Percentiles rank a stretch among this genome's conserved stretches.
phyloP scores from a whole-genome alignment of 2,888 invertebrate species.

The Lepidocyrtoides sp. region DNA sequence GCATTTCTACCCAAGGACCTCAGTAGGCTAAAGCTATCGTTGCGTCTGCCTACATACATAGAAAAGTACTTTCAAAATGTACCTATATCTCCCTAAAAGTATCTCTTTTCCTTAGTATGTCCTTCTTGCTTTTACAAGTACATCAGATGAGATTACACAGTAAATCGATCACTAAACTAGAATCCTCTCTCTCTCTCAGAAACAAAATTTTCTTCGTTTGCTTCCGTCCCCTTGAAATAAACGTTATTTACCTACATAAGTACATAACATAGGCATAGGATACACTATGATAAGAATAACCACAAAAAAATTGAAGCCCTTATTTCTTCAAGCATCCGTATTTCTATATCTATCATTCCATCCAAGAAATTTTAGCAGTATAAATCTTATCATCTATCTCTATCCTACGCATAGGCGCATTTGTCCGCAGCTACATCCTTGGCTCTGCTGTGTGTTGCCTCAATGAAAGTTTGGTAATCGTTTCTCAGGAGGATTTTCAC shows the following conservation, averaged over 20 bases:
- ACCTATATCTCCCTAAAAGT: conserved; percentile 1
- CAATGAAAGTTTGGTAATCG: conserved; percentile 67
- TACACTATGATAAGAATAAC: background rate
- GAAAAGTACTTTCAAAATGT: no score
- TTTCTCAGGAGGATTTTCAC: conserved; percentile 71
- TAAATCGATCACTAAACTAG: conserved; percentile 67
- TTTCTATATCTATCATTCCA: no score
- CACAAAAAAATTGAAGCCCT: background rate
- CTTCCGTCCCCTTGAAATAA: conserved; percentile 3
- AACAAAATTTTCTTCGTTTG: conserved; percentile 58
- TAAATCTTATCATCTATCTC: no score
- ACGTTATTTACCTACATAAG: no score
- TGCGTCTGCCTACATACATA: no score
- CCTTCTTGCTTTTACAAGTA: conserved; percentile 43
- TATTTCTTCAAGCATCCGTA: no score
- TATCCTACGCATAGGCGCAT: no score
- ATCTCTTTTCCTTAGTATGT: background rate
- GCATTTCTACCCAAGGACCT: background rate
- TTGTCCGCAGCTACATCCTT: no score
- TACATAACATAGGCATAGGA: background rate
- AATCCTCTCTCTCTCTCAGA: conserved; percentile 66
- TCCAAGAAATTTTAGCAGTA: no score
- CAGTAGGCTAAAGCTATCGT: background rate
- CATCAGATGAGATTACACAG: conserved; percentile 74
- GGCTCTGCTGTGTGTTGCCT: background rate